Base-by-base conservation (phyloP, 2,113 vertebrate species). In the Capreolus pygargus region DNA sequence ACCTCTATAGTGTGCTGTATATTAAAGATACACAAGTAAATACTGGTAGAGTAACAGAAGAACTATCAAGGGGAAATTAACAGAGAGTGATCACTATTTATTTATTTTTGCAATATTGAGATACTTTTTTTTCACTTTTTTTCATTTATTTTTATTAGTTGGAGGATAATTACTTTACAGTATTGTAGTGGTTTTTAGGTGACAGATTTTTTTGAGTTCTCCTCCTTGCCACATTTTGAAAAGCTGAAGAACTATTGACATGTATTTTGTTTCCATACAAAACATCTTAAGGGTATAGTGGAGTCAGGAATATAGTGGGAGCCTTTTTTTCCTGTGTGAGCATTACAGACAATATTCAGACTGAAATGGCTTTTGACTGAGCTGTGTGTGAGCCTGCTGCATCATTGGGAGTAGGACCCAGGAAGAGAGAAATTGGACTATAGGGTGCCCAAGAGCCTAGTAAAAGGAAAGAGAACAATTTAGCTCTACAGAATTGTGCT, bases 151-250 rank as follows among this genome's bases (percentile, higher is more conserved):
- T 50, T 50, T 50, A 50, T 50, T 50, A 50, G 47, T 50, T 50
- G 47, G 47, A 50, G 47, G 47, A 2, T 50, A 50, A 50, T 50
- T 50, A 50, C 47, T 50, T 50, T 50, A 50, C 47, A 50, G 14
- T 50, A 50, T 50, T 50, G 47, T 50, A 50, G 47, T 50, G 47
- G 47, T 50, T 50, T 91, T 86, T 78, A 89, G 85, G 81, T 28
- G 36, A 86, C 60, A 91, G 86, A 30, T 43, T 91, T 45, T 45
- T 88, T 60, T 84, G 54, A 54, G 36, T 93, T 86, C 47, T 87
- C 17, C 1, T 78, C 85, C 92, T 89, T 88, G 92, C 11, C 76
- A 76, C 25, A 78, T 85, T 92, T 96, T 76, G 64, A 97, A 82
- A 92, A 81, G 33, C 52, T 88, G 36, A 96, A 85, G 81, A 94